Percentiles rank a stretch among this genome's conserved stretches.
Conservation (phyloP, 2,797 vertebrate genomes). For the Chloroceryle inda region DNA sequence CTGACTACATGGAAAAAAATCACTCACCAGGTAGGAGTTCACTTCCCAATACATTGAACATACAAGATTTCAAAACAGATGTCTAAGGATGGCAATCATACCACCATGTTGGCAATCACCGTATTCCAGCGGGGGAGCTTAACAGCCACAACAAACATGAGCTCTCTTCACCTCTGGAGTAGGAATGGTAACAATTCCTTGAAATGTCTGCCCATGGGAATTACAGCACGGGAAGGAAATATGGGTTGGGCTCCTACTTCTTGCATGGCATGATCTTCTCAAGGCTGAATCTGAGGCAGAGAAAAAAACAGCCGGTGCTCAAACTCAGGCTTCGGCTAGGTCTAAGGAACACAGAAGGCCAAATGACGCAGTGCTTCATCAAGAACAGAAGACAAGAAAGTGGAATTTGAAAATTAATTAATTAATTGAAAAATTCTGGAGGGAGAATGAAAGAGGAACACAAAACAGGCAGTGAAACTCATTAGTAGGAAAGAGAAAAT, state of each 20-base stretch:
- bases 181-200: not conserved
- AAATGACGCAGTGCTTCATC: not conserved
- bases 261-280: not conserved
- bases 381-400: not conserved
- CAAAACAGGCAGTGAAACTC: not conserved
- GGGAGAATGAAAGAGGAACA: not conserved
- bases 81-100: slow-evolving; percentile 51
- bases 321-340: not conserved
- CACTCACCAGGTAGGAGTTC: not conserved
- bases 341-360: not conserved
- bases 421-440: not conserved
- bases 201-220: not conserved
- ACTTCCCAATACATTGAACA: not conserved
- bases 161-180: not conserved
- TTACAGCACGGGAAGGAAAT: not conserved
- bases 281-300: not conserved
- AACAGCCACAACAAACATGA: not conserved
- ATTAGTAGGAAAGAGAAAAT: not conserved
- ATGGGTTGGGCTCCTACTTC: not conserved
- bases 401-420: not conserved
- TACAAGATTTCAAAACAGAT: not conserved
- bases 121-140: not conserved
- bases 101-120: not conserved
- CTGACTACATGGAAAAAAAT: not conserved
- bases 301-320: not conserved